Base-by-base conservation (phyloP, 2,888 invertebrate genomes). In the Pristionchus fissidentatus region DNA sequence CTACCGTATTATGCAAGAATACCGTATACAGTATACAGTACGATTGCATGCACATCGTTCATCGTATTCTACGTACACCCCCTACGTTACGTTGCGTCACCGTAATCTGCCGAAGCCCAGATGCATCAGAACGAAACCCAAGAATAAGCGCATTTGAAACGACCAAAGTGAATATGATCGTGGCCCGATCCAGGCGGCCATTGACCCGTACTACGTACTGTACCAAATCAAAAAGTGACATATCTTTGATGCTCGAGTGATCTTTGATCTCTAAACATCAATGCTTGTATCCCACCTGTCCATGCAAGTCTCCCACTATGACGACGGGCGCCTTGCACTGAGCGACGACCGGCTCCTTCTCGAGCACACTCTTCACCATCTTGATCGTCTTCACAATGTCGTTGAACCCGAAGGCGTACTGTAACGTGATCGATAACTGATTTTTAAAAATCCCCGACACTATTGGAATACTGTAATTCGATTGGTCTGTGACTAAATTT, bases 231-330 rank as follows among this genome's bases (percentile, higher is more conserved):
- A 1, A 10, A 19, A 35, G 62, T 62, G 70, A 70, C 29, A 26
- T 32, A n/a, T 70, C 70, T 38, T 49, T 62, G 52, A 55, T 52
- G 29, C 52, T 55, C n/a, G n/a, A n/a, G n/a, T 62, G 66, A 66
- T 66, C 70, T 55, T 55, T 55, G 55, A 55, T 55, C 55, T 66
- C 22, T 66, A 38, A 38, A 38, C 66, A 38, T 15, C 38, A 2
- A 35, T 38, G 15, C 22, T 35, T 66, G 22, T n/a, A 22, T 26
- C 62, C 38, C 52, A 85, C 85, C 83, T 87, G 87, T 75, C 87
- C 87, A 43, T 87, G 87, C 7, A 87, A 57, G 60, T 87, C 87
- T 38, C 87, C 87, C 1, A 87, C 85, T 43, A 87, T 79, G n/a
- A 85, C 81, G 2, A 80, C 78, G 19, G 87, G 87, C 43, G 80